phyloP scores from a whole-genome alignment of 2,888 invertebrate genomes.

The Exephanes ischioxanthus region DNA sequence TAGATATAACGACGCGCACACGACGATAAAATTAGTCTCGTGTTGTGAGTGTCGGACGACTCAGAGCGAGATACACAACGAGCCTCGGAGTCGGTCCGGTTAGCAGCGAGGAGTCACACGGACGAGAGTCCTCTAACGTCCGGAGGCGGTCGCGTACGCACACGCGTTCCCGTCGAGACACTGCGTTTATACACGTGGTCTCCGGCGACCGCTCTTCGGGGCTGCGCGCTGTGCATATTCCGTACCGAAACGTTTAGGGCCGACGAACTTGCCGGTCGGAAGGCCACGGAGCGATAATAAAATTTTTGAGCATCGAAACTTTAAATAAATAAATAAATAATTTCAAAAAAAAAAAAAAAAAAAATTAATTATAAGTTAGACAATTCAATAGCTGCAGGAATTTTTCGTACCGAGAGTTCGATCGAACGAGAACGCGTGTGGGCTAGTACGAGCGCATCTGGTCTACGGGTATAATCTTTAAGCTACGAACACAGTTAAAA shows the following conservation, averaged over 20 bases:
- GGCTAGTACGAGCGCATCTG: constrained; percentile 10
- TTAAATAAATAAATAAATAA: neutral
- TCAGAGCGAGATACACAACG: constrained; percentile 7
- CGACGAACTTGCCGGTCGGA: neutral
- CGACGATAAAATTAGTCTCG: constrained; percentile 29
- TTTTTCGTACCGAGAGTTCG: neutral
- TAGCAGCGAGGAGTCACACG: neutral
- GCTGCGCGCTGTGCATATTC: neutral
- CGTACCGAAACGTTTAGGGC: neutral
- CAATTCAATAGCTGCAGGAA: neutral
- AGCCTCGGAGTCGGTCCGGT: neutral
- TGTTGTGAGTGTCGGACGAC: neutral
- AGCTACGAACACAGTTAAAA: constrained; percentile 2
- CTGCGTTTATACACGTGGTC: constrained; percentile 14
- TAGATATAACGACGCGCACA: constrained; percentile 60
- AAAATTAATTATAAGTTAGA: neutral
- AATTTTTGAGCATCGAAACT: neutral
- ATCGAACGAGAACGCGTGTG: constrained; percentile 6
- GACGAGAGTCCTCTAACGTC: constrained; percentile 14
- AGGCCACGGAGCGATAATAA: neutral
- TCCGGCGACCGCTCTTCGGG: neutral
- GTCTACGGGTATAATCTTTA: neutral
- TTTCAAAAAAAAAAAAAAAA: too few relatives aligned
- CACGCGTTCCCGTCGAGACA: constrained; percentile 11
- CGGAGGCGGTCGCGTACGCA: neutral